A percentile compares a stretch with the other conserved stretches of the same genome.
phyloP scores from a whole-genome alignment of 2,113 vertebrate species.

The Esox niger region DNA sequence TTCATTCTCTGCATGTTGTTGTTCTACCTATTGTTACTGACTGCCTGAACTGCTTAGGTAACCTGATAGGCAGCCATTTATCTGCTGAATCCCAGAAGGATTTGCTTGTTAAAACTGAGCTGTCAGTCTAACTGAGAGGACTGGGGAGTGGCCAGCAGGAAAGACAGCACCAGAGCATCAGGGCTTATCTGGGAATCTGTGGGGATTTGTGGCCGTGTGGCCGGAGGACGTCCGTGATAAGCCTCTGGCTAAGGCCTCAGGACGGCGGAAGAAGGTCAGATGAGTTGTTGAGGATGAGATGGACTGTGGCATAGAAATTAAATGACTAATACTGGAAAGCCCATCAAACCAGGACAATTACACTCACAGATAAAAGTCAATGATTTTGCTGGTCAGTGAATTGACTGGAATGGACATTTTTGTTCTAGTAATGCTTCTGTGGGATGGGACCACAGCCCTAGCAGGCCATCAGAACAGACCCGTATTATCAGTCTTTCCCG shows the following conservation, averaged over 20 bases:
- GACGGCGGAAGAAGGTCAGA: background rate
- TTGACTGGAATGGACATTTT: too few species aligned
- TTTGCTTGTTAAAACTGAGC: constrained; percentile 14
- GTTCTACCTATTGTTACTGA: constrained; percentile 16
- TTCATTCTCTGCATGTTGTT: background rate
- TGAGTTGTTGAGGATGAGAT: background rate
- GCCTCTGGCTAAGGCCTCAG: constrained; percentile 10
- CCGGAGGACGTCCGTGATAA: background rate
- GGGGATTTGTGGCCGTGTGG: constrained; percentile 22
- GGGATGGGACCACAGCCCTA: background rate
- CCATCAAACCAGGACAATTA: background rate
- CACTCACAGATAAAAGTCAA: constrained; percentile 2
- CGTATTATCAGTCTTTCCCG: constrained; percentile 17
- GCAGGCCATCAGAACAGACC: background rate
- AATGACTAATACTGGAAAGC: background rate
- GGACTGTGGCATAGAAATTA: background rate
- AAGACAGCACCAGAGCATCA: constrained; percentile 8
- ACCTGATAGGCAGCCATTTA: constrained; percentile 14
- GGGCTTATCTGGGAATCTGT: constrained; percentile 30
- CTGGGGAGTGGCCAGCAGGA: background rate
- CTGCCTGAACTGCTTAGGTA: constrained; percentile 18
- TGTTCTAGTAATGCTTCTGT: background rate
- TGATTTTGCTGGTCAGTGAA: too few species aligned
- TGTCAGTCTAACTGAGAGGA: constrained; percentile 1
- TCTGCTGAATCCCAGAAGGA: background rate